phyloP scores from a whole-genome alignment of 2,797 vertebrate genomes.

The Pelobates cultripes region DNA sequence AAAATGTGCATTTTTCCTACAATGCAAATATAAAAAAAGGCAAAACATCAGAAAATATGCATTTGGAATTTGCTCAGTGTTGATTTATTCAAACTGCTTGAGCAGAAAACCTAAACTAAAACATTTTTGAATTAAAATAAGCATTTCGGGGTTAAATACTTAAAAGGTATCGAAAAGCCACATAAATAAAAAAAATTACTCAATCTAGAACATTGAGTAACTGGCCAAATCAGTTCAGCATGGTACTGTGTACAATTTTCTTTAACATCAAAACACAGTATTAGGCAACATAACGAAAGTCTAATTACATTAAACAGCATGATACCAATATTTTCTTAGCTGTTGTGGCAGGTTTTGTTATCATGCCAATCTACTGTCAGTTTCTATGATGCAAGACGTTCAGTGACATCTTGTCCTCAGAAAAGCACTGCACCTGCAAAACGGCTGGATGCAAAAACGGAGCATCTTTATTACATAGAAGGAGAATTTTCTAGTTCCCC shows the following conservation, averaged over 20 bases:
- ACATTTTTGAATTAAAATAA: neutral
- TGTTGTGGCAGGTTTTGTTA: neutral
- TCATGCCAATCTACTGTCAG: neutral
- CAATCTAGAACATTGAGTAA: neutral
- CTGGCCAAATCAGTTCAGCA: constrained; percentile 1
- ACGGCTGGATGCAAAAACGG: neutral
- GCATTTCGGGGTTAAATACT: neutral
- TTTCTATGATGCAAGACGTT: neutral
- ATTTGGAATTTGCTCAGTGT: neutral
- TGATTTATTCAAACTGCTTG: neutral
- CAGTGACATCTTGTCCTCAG: neutral
- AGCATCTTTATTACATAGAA: neutral
- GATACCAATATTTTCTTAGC: neutral
- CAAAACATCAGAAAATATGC: neutral
- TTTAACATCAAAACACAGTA: constrained; percentile 6
- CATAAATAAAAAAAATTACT: constrained; percentile 10
- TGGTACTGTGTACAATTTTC: neutral
- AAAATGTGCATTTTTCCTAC: neutral
- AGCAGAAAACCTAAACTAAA: neutral
- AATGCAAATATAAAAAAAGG: neutral
- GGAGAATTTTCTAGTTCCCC: too few relatives aligned
- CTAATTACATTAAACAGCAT: neutral
- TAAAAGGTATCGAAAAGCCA: constrained; percentile 8
- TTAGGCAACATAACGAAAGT: neutral
- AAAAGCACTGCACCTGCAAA: neutral